These are phyloP conservation scores for Cerastoderma edule DNA, from an alignment of 2,888 invertebrate genomes.

Conservation along the genomic window DNA sequence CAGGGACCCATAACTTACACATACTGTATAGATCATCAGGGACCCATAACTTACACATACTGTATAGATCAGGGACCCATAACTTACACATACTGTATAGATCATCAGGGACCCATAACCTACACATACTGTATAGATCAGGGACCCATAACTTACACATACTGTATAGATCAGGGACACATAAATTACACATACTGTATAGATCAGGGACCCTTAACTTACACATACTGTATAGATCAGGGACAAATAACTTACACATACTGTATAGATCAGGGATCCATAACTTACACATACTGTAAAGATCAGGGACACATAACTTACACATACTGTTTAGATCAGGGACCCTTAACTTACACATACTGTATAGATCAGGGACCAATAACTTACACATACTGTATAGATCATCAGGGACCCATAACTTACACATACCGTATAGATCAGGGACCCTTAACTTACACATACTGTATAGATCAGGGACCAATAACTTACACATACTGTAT, in stretches of 20 bases:
- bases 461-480: neutral
- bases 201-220: conserved; percentile 1
- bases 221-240: conserved; percentile 1
- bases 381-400: neutral
- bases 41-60: conserved; percentile 2
- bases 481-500: conserved; percentile 9
- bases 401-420: neutral
- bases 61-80: neutral
- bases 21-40: conserved; percentile 6
- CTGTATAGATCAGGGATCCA: neutral
- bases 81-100: conserved; percentile 10
- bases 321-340: neutral
- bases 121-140: conserved; percentile 4
- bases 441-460: conserved; percentile 4
- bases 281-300: conserved; percentile 2
- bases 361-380: neutral
- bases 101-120: conserved; percentile 3
- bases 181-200: neutral
- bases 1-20: neutral
- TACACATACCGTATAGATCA: neutral
- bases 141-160: neutral
- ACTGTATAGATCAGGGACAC: neutral
- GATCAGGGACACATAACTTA: neutral
- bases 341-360: neutral
- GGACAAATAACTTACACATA: conserved; percentile 5